Conservation (phyloP, 2,888 invertebrate species). For the Synergus japonicus region DNA sequence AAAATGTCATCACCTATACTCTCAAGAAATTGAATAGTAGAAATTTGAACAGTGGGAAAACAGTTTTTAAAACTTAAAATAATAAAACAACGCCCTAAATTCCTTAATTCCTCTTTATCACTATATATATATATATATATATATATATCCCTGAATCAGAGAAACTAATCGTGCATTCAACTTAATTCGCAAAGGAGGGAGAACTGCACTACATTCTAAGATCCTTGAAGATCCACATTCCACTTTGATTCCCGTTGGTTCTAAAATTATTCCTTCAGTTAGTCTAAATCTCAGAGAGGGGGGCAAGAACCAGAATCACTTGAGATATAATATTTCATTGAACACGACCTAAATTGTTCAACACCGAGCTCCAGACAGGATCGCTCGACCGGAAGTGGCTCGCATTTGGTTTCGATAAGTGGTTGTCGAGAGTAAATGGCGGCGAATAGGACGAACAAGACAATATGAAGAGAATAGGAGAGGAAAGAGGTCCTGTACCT, state of each 20-base stretch:
- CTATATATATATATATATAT: not conserved
- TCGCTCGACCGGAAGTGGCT: constrained; percentile 63
- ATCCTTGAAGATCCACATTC: not conserved
- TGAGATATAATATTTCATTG: constrained; percentile 10
- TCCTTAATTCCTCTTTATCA: not conserved
- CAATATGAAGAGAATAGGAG: constrained; percentile 30
- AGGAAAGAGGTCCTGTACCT: constrained; percentile 60
- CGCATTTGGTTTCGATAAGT: constrained; percentile 67
- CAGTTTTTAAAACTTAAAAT: not conserved
- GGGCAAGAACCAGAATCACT: constrained; percentile 6
- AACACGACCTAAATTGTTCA: not conserved
- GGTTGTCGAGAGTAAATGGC: constrained; percentile 65
- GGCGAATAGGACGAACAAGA: constrained; percentile 47
- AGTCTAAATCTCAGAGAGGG: not conserved
- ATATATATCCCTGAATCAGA: not conserved
- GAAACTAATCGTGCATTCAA: not conserved
- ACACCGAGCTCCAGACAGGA: not conserved
- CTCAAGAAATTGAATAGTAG: not conserved
- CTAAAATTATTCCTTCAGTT: constrained; percentile 2
- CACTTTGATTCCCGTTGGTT: constrained; percentile 4
- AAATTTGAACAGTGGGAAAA: not conserved
- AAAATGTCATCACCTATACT: not conserved
- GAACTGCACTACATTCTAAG: not conserved
- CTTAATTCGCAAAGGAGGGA: not conserved
- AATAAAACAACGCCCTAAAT: too few species aligned